Percentiles rank a stretch among this genome's conserved stretches.
Evolutionary conservation across 2,113 vertebrate genomes (phyloP).

Genomic region (Cryptoleucopteryx plumbea): DNA sequence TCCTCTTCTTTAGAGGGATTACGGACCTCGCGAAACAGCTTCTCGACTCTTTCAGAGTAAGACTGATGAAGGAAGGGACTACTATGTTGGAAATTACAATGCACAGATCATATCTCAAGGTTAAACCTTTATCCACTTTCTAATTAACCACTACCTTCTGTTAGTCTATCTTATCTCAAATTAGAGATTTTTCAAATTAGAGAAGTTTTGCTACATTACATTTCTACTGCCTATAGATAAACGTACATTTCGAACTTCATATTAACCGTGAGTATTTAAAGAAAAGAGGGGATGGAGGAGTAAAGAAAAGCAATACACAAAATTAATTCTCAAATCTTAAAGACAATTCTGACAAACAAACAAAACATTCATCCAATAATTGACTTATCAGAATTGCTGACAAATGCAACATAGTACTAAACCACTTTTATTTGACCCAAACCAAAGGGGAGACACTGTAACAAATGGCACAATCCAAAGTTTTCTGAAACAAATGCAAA

Average conservation of each 20-base stretch:
- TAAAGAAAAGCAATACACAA: background rate
- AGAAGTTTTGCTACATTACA: background rate
- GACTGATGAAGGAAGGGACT: background rate
- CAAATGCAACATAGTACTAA: background rate
- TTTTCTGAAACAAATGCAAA: background rate
- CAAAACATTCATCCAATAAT: background rate
- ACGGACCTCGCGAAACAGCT: background rate
- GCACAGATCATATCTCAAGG: background rate
- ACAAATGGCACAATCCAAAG: background rate
- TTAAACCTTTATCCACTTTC: background rate
- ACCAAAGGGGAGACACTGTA: background rate
- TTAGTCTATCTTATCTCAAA: background rate
- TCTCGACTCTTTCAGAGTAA: background rate
- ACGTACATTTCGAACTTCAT: accelerated
- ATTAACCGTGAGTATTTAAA: background rate
- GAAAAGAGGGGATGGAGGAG: accelerated
- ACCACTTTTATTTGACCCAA: background rate
- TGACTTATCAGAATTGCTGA: background rate
- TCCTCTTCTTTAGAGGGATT: background rate
- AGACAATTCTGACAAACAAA: background rate
- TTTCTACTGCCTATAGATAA: background rate
- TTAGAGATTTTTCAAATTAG: background rate
- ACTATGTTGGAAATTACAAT: background rate
- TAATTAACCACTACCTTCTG: background rate
- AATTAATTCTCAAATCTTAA: background rate